Base-by-base conservation (phyloP, 2,113 vertebrate genomes). In the Eptesicus fuscus region DNA sequence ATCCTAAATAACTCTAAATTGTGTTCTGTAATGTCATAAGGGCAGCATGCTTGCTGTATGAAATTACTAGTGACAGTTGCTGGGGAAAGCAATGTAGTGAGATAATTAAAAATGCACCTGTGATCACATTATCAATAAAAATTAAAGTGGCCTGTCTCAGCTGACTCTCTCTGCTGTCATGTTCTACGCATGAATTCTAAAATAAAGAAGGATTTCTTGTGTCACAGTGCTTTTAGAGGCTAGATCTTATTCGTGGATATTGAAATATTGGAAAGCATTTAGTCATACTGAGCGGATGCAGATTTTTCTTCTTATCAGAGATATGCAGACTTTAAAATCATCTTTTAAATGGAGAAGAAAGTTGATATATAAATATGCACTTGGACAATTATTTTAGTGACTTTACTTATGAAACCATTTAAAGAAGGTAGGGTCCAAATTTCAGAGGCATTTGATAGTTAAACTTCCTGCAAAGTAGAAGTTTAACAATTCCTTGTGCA, bases 41-140 rank as follows among this genome's bases (percentile, higher is more conserved):
- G 77, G 61, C 87, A 94, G 37, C 18, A 11, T 90, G 53, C 49
- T 97, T 97, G 94, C 95, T 95, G 22, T 96, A 65, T 82, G 88
- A 97, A 98, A 98, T 98, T 95, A 95, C 76, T 96, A 97, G 92
- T 97, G 98, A 97, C 97, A 98, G 71, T 70, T 97, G 96, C 98
- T 96, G 84, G 96, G 94, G 80, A 98, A 96, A 40, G 10, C 77
- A 77, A 95, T 97, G 83, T 85, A 53, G n/a, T 51, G 35, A 97
- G 96, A 97, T 97, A 93, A 98, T 98, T 98, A 97, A 97, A 98
- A 98, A 76, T 94, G 96, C 96, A 98, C 91, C 95, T 98, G 97
- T 91, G 96, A 98, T 96, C 96, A 78, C 95, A 97, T 95, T 97
- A 97, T 97, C 98, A 96, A 97, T 98, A 98, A 97, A 98, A 98